These are phyloP conservation scores for Dicyrtoma fusca DNA, from an alignment of 2,888 invertebrate species.

Conservation along the genomic window DNA sequence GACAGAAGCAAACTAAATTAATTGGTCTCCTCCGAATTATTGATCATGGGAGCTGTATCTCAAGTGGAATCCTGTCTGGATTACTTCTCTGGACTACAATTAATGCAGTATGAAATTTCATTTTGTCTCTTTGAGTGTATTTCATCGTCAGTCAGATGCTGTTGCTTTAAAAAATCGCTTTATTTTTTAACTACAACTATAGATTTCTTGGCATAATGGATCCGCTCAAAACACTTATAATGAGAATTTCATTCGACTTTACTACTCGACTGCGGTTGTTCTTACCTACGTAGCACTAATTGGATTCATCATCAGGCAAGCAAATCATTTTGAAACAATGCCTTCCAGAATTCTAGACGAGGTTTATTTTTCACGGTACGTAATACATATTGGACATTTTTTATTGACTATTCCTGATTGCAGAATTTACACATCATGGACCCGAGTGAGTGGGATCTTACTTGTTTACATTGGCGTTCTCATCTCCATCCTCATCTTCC, in stretches of 20 bases:
- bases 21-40: constrained; percentile 13
- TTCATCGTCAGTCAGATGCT: too few relatives aligned
- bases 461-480: constrained; percentile 1
- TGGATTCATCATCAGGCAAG: constrained; percentile 24
- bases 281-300: constrained; percentile 8
- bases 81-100: constrained; percentile 27
- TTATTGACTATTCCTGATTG: too few relatives aligned
- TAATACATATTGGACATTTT: background rate
- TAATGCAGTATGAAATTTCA: constrained; percentile 12
- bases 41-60: constrained; percentile 31
- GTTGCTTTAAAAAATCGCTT: too few relatives aligned
- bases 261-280: constrained; percentile 17
- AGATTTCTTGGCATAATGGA: constrained; percentile 10
- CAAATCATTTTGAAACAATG: background rate
- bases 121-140: too few relatives aligned
- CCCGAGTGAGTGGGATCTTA: background rate
- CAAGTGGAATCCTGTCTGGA: constrained; percentile 31
- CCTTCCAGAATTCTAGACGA: too few relatives aligned
- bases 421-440: constrained; percentile 18
- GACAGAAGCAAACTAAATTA: constrained; percentile 14
- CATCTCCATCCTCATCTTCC: constrained; percentile 17
- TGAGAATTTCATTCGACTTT: constrained; percentile 21
- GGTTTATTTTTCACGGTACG: background rate
- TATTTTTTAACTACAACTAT: too few relatives aligned
- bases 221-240: background rate